phyloP scores from a whole-genome alignment of 2,797 vertebrate species.

The Phoxinus dragarum region DNA sequence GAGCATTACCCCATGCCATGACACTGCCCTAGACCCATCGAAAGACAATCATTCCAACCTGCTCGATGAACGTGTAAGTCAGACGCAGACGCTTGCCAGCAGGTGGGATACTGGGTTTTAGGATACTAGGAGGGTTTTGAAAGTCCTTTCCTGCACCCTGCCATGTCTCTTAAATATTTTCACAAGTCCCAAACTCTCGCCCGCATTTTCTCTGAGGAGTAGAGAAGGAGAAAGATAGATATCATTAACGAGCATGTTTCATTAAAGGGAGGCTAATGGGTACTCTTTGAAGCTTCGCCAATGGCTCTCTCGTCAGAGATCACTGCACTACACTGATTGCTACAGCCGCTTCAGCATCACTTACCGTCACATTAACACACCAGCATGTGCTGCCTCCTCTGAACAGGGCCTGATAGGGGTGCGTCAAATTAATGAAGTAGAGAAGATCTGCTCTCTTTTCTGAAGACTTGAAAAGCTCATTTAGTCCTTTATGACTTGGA shows the following conservation, averaged over 20 bases:
- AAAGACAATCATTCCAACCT: not conserved
- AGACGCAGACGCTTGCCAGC: not conserved
- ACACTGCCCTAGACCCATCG: not conserved
- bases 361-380: conserved; percentile 75
- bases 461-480: conserved; percentile 65
- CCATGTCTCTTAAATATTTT: conserved; percentile 65
- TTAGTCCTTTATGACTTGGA: conserved; percentile 50
- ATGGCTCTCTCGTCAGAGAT: conserved; percentile 71
- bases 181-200: conserved; percentile 31
- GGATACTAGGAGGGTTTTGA: not conserved
- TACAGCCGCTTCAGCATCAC: conserved; percentile 76
- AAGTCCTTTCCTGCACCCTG: not conserved
- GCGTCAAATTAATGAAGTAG: conserved; percentile 75
- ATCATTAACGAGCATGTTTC: conserved; percentile 73
- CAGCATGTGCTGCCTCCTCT: conserved; percentile 68
- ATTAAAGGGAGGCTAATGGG: conserved; percentile 78
- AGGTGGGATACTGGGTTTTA: not conserved
- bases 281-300: conserved; percentile 70
- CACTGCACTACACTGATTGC: conserved; percentile 71
- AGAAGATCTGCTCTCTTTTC: conserved; percentile 68
- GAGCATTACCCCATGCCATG: not conserved
- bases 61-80: not conserved
- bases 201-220: conserved; percentile 57
- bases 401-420: conserved; percentile 66
- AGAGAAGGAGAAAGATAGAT: conserved; percentile 68